Conservation (phyloP, 2,888 invertebrate genomes). For the Noctua pronuba region DNA sequence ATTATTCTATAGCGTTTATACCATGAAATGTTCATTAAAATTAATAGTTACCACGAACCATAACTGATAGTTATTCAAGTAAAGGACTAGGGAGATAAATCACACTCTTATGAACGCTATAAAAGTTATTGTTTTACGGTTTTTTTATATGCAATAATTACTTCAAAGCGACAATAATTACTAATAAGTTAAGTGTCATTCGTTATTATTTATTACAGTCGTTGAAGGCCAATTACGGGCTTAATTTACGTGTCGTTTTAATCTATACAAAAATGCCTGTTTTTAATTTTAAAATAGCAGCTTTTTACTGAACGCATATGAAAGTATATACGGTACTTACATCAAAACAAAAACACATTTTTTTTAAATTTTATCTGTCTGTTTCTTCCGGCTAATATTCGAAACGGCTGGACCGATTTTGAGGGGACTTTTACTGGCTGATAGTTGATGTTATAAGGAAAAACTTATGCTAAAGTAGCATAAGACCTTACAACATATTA, state of each 20-base stretch:
- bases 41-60: constrained; percentile 30
- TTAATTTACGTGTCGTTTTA: background rate
- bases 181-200: background rate
- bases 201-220: background rate
- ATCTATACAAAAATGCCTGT: too few species aligned
- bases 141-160: background rate
- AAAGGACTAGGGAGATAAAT: background rate
- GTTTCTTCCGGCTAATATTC: too few species aligned
- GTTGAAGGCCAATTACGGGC: background rate
- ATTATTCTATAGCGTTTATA: constrained; percentile 13
- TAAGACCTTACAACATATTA: too few species aligned
- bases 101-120: background rate
- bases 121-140: constrained; percentile 10
- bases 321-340: too few species aligned
- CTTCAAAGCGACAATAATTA: background rate
- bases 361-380: too few species aligned
- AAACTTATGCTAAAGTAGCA: too few species aligned
- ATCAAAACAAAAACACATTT: too few species aligned
- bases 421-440: too few species aligned
- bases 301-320: too few species aligned
- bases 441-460: too few species aligned
- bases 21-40: constrained; percentile 13
- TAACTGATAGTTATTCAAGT: constrained; percentile 16
- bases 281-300: too few species aligned
- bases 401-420: too few species aligned